Evolutionary conservation across 2,888 invertebrate species (phyloP).

Genomic region (Coelogynopora nodosa): DNA sequence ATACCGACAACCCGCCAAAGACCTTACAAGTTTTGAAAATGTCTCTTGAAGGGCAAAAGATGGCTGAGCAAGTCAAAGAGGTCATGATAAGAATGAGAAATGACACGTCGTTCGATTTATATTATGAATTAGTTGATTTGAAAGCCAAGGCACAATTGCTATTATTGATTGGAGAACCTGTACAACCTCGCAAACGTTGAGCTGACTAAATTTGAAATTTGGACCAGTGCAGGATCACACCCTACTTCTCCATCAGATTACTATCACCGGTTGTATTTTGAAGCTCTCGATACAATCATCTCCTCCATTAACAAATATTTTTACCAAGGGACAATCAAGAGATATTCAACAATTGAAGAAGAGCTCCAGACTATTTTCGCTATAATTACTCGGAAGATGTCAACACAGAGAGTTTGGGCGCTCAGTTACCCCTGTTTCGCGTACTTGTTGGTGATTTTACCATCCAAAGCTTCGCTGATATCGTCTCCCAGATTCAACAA

Average conservation of each 20-base stretch:
- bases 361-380: neutral
- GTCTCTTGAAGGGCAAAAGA: neutral
- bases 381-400: constrained; percentile 7
- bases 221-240: neutral
- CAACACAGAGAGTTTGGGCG: neutral
- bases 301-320: constrained; percentile 7
- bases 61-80: too few species aligned
- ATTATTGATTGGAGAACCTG: constrained; percentile 25
- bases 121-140: constrained; percentile 8
- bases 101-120: too few species aligned
- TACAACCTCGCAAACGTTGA: neutral
- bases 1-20: too few species aligned
- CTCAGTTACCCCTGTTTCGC: neutral
- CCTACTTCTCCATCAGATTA: neutral
- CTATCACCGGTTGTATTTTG: neutral
- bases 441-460: constrained; percentile 3
- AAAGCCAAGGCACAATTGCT: neutral
- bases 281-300: neutral
- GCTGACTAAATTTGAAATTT: neutral
- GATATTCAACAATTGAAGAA: constrained; percentile 5
- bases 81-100: too few species aligned
- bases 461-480: neutral
- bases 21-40: neutral
- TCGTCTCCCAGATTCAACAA: constrained; percentile 3
- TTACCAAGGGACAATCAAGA: neutral